A percentile compares a stretch with the other conserved stretches of the same genome.
Evolutionary conservation across 2,888 invertebrate species (phyloP).

Genomic region (Drosophila monieri): DNA sequence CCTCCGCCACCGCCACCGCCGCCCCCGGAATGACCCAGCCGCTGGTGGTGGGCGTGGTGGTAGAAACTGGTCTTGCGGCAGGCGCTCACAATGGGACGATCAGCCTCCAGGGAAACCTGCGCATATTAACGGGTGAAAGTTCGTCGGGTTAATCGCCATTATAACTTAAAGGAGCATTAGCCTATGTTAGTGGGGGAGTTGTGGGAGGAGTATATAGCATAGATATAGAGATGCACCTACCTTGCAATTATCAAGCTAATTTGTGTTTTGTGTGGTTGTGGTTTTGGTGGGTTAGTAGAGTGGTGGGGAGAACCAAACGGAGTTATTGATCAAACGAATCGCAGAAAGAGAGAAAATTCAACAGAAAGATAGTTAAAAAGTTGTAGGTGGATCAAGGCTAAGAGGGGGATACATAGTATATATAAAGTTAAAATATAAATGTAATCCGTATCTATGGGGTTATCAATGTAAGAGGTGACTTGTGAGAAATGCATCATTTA

Average conservation of each 20-base stretch:
- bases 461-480: conserved; percentile 1
- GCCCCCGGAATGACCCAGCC: conserved; percentile 76
- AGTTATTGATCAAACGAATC: conserved; percentile 45
- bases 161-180: neutral
- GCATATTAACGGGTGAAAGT: conserved; percentile 38
- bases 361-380: conserved; percentile 60
- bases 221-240: conserved; percentile 56
- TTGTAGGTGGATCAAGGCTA: conserved; percentile 25
- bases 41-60: conserved; percentile 81
- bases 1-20: conserved; percentile 30
- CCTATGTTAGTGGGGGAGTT: conserved; percentile 1
- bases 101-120: conserved; percentile 84
- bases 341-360: conserved; percentile 46
- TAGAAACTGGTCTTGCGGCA: conserved; percentile 83
- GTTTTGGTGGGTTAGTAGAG: conserved; percentile 36
- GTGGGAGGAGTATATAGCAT: neutral
- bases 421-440: conserved; percentile 1
- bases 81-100: conserved; percentile 83
- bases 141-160: conserved; percentile 18
- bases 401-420: neutral
- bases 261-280: conserved; percentile 42
- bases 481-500: conserved; percentile 1
- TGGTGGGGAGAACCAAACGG: conserved; percentile 20
- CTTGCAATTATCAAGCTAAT: conserved; percentile 76
- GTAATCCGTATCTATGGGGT: neutral